Conservation (phyloP, 2,797 vertebrate species). For the Molothrus aeneus region DNA sequence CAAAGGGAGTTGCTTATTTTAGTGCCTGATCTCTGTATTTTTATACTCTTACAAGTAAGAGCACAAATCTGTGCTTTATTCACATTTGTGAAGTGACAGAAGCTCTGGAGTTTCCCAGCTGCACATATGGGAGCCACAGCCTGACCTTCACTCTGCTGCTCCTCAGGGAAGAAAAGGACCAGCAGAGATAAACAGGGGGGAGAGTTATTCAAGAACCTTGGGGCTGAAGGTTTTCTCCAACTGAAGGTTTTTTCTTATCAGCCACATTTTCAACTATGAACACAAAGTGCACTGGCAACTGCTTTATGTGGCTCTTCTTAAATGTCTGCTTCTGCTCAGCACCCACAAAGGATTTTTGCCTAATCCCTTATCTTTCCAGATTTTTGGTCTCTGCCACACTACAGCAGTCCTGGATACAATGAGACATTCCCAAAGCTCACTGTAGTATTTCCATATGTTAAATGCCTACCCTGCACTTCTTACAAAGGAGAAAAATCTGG, state of each 20-base stretch:
- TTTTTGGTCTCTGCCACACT: not conserved
- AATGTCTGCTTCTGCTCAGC: not conserved
- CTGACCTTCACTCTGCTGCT: not conserved
- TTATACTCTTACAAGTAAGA: not conserved
- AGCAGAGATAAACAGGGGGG: not conserved
- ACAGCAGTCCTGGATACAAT: not conserved
- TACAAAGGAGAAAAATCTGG: not conserved
- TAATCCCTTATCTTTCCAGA: not conserved
- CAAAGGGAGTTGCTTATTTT: not conserved
- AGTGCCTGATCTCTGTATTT: not conserved
- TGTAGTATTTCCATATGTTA: not conserved
- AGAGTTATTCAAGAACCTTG: not conserved
- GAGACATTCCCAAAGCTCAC: not conserved
- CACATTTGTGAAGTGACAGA: not conserved
- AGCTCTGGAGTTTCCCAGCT: not conserved
- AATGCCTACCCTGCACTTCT: not conserved
- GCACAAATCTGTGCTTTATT: not conserved
- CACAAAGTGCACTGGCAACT: not conserved
- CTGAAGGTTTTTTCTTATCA: not conserved
- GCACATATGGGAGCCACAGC: not conserved
- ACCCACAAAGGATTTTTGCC: not conserved
- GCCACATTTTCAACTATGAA: not conserved
- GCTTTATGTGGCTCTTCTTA: not conserved
- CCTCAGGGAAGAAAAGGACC: not conserved
- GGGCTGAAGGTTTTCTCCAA: not conserved